These are phyloP conservation scores for Rhodeus uyekii DNA, from an alignment of 2,797 vertebrate genomes.

Conservation along the genomic window DNA sequence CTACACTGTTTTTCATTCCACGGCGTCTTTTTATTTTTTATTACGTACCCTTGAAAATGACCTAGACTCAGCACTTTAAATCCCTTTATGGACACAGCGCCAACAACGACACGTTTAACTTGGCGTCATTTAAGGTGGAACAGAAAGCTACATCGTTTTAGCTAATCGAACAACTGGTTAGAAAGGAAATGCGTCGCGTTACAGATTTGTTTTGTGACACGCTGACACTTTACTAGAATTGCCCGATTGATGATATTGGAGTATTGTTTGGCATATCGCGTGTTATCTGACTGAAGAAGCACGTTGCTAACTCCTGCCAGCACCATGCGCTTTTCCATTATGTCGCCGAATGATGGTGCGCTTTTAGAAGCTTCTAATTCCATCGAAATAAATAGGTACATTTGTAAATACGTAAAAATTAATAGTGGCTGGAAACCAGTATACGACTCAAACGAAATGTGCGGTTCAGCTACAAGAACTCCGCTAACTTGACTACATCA, in stretches of 20 bases:
- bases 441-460: background rate
- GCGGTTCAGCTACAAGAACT: conserved; percentile 44
- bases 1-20: background rate
- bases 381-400: background rate
- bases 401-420: background rate
- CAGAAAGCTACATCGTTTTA: background rate
- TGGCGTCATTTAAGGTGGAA: conserved; percentile 1
- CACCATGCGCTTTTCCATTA: conserved; percentile 11
- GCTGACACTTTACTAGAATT: background rate
- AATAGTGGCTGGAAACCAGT: background rate
- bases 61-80: conserved; percentile 58
- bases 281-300: conserved; percentile 2
- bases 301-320: conserved; percentile 10
- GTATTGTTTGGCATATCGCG: background rate
- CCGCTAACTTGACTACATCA: conserved; percentile 47
- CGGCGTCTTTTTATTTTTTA: background rate
- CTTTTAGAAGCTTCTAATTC: background rate
- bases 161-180: background rate
- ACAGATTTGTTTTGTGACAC: background rate
- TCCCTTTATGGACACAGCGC: conserved; percentile 1
- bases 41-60: background rate
- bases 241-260: background rate
- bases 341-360: background rate
- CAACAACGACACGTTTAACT: background rate
- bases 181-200: background rate